Conservation (phyloP, 37 sponge, comb jelly and placozoan genomes). For the Spongilla lacustris region DNA sequence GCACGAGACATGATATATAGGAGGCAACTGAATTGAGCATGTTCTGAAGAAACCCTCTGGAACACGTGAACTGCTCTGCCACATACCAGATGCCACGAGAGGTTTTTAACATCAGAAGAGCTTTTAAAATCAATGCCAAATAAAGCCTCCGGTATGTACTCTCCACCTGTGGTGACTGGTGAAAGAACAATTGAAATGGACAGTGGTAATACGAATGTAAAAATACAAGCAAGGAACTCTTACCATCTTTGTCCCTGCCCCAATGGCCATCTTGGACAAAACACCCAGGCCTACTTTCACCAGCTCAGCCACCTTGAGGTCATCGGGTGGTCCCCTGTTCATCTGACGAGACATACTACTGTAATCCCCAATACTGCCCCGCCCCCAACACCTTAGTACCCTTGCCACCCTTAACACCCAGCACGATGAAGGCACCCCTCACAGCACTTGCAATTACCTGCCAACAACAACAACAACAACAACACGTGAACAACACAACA, state of each 20-base stretch:
- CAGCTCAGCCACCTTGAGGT: conserved; percentile 65
- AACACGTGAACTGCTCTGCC: conserved; percentile 76
- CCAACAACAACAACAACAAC: too few species aligned
- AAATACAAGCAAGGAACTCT: background rate
- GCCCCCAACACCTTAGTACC: background rate
- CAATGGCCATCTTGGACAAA: conserved; percentile 68
- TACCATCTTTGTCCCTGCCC: conserved; percentile 60
- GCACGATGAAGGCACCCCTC: too few species aligned
- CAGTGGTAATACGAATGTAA: background rate
- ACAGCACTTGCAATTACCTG: too few species aligned
- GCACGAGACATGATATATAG: conserved; percentile 72
- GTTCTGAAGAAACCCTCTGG: conserved; percentile 83
- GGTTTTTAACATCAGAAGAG: conserved; percentile 45
- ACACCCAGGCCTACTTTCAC: conserved; percentile 55
- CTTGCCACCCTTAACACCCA: background rate
- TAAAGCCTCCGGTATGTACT: conserved; percentile 12
- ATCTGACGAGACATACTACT: conserved; percentile 34
- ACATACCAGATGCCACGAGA: conserved; percentile 71
- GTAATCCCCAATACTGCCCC: background rate
- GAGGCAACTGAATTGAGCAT: conserved; percentile 64
- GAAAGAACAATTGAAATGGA: background rate
- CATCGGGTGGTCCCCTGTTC: conserved; percentile 48
- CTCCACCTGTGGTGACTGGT: background rate
- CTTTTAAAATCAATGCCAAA: conserved; percentile 69
- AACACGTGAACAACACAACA: background rate